Conservation (phyloP, 2,797 vertebrate species). For the Leucoraja ocellata region DNA sequence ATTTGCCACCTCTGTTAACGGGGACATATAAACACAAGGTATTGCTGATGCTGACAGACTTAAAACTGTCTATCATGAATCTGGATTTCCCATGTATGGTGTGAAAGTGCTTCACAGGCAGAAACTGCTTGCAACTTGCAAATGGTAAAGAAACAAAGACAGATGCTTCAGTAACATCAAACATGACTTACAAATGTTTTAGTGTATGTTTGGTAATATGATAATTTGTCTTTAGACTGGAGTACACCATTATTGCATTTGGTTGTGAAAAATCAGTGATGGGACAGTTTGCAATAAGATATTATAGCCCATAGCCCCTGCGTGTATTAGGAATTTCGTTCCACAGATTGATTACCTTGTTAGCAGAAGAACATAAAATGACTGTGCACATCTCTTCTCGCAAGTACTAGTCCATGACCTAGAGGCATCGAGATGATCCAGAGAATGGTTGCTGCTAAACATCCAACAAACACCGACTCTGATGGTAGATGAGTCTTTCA, state of each 20-base stretch:
- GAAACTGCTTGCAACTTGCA: background rate
- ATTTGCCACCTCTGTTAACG: too few relatives aligned
- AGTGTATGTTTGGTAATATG: constrained; percentile 3
- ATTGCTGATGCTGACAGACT: background rate
- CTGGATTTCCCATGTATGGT: background rate
- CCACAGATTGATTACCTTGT: background rate
- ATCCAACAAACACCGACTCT: background rate
- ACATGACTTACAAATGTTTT: background rate
- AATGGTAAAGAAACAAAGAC: background rate
- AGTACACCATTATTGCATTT: background rate
- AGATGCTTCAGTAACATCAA: background rate
- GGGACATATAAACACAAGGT: background rate
- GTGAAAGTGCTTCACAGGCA: background rate
- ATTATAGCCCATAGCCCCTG: background rate
- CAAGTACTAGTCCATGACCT: too few relatives aligned
- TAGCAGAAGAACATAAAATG: background rate
- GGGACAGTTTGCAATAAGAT: background rate
- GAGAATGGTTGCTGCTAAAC: too few relatives aligned
- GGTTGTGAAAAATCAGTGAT: constrained; percentile 1
- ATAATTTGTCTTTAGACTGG: constrained; percentile 10
- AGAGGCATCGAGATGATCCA: background rate
- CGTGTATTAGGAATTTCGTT: background rate
- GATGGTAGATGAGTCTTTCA: background rate
- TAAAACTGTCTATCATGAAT: background rate
- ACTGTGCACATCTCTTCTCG: background rate